Evolutionary conservation across 2,888 invertebrate genomes (phyloP), one percentile per base, ranked within the genome.

Genomic region (Eilema caniola): DNA sequence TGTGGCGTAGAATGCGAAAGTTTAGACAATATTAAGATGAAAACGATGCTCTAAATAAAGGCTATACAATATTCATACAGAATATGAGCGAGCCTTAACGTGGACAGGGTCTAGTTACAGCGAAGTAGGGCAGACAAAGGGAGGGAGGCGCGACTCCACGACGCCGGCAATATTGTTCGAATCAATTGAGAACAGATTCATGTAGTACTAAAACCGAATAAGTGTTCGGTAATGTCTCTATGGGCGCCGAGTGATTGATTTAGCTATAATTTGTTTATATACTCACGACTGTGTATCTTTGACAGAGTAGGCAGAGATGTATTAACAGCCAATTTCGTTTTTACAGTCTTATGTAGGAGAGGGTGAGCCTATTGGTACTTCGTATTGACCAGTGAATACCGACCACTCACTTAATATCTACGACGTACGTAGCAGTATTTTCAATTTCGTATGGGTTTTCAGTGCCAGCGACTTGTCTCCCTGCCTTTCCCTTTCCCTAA

Each of bases 131-230:
- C 68, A 69, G 64, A 60, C 67, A 33, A 53, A 62, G 41, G 62
- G 71, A 31, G 56, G 57, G 33, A 62, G 28, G 59, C 41, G 70
- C 76, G 78, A 70, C 79, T 56, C 53, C 33, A 62, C 53, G 79
- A 61, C 79, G 79, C 78, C 79, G n/a, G 31, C 37, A 47, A 47
- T 72, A 65, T 70, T 68, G 47, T 66, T 53, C 63, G 66, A 68
- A 70, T 74, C 66, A 70, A 68, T 63, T 41, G 63, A 57, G 12
- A 20, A 62, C 62, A 28, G 37, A 62, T 47, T 56, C 16, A 53
- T 67, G 14, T 60, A 20, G 59, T 3, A 25, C 33, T 31, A 31
- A 56, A 20, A 53, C 14, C 53, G n/a, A 56, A 31, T 28, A 31
- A 59, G 53, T 59, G 59, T 59, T 25, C 20, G 25, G 59, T 53